A percentile compares a stretch with the other conserved stretches of the same genome.
These are phyloP conservation scores for Drosophila incognita DNA, from an alignment of 2,888 invertebrate species.

Conservation along the genomic window DNA sequence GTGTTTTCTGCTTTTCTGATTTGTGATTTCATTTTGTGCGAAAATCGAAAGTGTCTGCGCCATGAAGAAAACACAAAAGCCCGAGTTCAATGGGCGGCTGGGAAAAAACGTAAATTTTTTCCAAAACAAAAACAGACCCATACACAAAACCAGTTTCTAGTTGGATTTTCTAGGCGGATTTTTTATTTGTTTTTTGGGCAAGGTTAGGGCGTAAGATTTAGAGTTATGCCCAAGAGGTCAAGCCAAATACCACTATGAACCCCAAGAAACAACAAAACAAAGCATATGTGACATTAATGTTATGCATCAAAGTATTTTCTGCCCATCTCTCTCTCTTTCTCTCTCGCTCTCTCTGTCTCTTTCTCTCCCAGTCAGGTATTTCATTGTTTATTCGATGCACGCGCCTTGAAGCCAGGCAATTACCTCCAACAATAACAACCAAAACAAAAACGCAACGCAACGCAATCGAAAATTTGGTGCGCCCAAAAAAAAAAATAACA, in stretches of 20 bases:
- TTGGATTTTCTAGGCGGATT: not conserved
- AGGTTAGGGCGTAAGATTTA: constrained; percentile 39
- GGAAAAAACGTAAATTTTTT: constrained; percentile 38
- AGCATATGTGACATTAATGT: constrained; percentile 21
- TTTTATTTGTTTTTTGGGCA: constrained; percentile 14
- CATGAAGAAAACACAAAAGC: constrained; percentile 11
- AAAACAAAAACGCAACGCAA: constrained; percentile 14
- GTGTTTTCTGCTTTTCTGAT: constrained; percentile 33
- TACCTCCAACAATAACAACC: constrained; percentile 25
- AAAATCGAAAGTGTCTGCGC: constrained; percentile 75
- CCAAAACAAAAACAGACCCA: constrained; percentile 18
- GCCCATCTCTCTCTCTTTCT: not conserved
- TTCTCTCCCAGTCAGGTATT: constrained; percentile 5
- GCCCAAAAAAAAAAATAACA: constrained; percentile 39
- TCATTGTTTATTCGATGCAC: constrained; percentile 51
- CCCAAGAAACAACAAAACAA: constrained; percentile 12
- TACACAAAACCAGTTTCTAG: constrained; percentile 55
- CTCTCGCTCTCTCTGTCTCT: not conserved
- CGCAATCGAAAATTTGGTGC: constrained; percentile 40
- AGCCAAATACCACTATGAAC: constrained; percentile 7
- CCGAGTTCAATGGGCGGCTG: constrained; percentile 42
- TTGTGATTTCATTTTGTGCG: constrained; percentile 63
- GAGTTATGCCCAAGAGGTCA: constrained; percentile 1
- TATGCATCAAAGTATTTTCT: not conserved
- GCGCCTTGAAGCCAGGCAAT: constrained; percentile 24